Conservation (phyloP, 1,140 invertebrate genomes). For the Micrasema minimum region DNA sequence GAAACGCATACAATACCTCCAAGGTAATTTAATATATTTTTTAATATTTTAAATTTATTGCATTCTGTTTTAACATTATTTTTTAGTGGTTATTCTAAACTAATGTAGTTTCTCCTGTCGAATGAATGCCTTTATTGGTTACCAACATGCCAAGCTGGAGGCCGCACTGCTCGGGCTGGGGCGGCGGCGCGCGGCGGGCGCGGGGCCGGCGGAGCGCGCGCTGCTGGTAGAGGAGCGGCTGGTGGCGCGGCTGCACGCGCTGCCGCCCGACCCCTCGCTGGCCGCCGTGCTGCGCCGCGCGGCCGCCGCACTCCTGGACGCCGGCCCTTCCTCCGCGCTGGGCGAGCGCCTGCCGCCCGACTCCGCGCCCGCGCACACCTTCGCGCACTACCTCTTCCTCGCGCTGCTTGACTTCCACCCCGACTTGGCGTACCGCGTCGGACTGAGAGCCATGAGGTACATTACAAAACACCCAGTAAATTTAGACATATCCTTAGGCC, state of each 20-base stretch:
- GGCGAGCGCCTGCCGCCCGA: conserved; percentile 82
- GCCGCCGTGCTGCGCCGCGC: conserved; percentile 71
- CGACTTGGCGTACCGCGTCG: conserved; percentile 80
- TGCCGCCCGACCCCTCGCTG: conserved; percentile 78
- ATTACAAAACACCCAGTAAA: no score
- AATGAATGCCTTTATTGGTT: conserved; percentile 57
- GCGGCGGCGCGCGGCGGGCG: conserved; percentile 82
- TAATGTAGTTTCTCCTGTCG: not conserved
- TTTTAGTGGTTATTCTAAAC: not conserved
- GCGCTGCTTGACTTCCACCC: conserved; percentile 78
- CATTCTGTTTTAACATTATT: not conserved
- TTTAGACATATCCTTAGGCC: no score
- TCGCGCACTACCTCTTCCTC: conserved; percentile 82
- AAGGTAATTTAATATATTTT: conserved; percentile 59
- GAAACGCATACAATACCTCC: conserved; percentile 72
- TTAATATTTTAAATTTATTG: no score
- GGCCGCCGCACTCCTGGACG: conserved; percentile 73
- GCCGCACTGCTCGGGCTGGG: conserved; percentile 76
- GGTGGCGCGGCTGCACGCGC: conserved; percentile 78
- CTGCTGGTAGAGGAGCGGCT: conserved; percentile 80
- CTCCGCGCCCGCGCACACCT: conserved; percentile 84
- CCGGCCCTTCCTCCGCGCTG: conserved; percentile 78
- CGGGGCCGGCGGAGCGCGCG: conserved; percentile 75
- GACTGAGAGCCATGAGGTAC: conserved; percentile 72
- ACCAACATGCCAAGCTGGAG: conserved; percentile 77